Base-by-base conservation (phyloP, 2,888 invertebrate species). In the Epiperipatus broadwayi region DNA sequence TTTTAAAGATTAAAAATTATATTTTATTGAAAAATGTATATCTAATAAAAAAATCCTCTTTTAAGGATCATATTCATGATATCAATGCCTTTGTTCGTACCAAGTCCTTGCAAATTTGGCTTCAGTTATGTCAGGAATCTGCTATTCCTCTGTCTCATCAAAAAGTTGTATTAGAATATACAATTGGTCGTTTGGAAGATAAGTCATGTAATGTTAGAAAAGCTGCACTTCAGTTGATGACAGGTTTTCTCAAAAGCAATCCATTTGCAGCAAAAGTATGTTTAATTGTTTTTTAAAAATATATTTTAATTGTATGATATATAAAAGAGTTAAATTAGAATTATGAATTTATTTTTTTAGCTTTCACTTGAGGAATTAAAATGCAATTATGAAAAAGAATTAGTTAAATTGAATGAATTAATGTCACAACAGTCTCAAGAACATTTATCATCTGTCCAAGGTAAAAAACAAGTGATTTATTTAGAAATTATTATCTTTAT, bases 141-240 rank as follows among this genome's bases (percentile, higher is more conserved):
- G 75, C 76, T 3, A 71, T 91, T 29, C 85, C 89, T 0, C 62
- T 83, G 30, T 63, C 63, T 4, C 67, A 73, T 41, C 74, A 79
- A 52, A 68, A 71, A 18, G 59, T 63, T 7, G 69, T 89, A 29
- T 60, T 85, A 35, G 65, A 70, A 46, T 67, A 72, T 21, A 67
- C 70, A 1, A 69, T 74, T 8, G 70, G 71, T 5, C 72, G 85
- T 16, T 61, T 93, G 29, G 65, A 70, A 39, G 93, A 93, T 57
- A 80, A 77, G 56, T 77, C 78, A 2, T 75, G 78, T 4, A 66
- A 71, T 39, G 91, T 89, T 0, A 68, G 91, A 21, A 89, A 84
- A 59, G 71, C 73, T 44, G 80, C 89, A 3, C 70, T 83, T 40
- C 75, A 74, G 51, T 65, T 83, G 22, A 55, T 83, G 3, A 75